A percentile compares a stretch with the other conserved stretches of the same genome.
Conservation (phyloP, 1,140 invertebrate genomes). For the Pygmarrhopalites habei region DNA sequence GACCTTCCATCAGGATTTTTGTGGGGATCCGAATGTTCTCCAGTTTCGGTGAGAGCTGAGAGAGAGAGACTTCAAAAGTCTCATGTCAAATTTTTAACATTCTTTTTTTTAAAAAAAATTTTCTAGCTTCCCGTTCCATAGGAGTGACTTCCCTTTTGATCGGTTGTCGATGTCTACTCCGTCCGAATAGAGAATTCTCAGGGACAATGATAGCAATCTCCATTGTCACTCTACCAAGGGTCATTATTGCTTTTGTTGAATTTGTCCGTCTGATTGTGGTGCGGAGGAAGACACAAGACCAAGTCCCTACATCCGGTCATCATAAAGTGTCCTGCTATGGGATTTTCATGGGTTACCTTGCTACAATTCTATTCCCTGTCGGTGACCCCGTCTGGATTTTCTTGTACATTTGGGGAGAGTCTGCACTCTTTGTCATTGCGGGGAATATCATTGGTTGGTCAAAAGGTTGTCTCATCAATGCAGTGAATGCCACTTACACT, state of each 20-base stretch:
- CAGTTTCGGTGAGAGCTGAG: slow-evolving; percentile 28
- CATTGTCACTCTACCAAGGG: slow-evolving; percentile 15
- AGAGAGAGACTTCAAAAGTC: neutral
- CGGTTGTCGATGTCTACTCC: slow-evolving; percentile 9
- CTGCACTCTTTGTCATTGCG: slow-evolving; percentile 20
- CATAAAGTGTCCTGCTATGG: neutral
- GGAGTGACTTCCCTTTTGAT: slow-evolving; percentile 19
- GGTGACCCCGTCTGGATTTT: slow-evolving; percentile 32
- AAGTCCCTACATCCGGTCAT: neutral
- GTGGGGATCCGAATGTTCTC: slow-evolving; percentile 34
- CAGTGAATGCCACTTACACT: slow-evolving; percentile 25
- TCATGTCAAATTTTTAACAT: neutral
- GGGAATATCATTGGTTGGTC: slow-evolving; percentile 15
- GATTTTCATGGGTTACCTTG: slow-evolving; percentile 28
- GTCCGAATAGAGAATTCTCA: neutral
- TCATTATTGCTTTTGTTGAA: slow-evolving; percentile 25
- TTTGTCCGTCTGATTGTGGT: slow-evolving; percentile 6
- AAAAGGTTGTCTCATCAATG: neutral
- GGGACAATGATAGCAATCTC: neutral
- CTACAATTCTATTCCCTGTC: slow-evolving; percentile 34
- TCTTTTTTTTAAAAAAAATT: neutral
- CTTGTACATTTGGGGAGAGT: slow-evolving; percentile 31
- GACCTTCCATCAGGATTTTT: slow-evolving; percentile 20
- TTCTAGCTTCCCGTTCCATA: slow-evolving; percentile 21
- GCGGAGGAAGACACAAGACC: neutral